These are phyloP conservation scores for Danaus chrysippus DNA, from an alignment of 2,888 invertebrate species.

Conservation along the genomic window DNA sequence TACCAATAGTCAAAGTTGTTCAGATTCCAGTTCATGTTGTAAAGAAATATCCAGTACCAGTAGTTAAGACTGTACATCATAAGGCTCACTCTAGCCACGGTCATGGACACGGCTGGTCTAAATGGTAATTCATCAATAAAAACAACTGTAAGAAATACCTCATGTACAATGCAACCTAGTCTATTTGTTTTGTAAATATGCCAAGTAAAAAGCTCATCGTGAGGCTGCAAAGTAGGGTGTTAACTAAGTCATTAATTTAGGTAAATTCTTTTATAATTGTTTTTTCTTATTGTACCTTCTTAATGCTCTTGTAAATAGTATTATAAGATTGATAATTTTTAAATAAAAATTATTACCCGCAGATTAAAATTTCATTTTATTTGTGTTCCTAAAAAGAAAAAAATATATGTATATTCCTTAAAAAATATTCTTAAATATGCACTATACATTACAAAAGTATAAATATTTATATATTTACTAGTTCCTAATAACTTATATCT, in stretches of 20 bases:
- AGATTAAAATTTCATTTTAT: no score
- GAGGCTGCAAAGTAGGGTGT: constrained; percentile 76
- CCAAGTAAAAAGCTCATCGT: constrained; percentile 63
- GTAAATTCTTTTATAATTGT: constrained; percentile 45
- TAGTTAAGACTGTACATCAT: constrained; percentile 70
- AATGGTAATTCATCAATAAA: constrained; percentile 37
- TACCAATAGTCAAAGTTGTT: constrained; percentile 75
- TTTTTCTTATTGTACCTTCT: constrained; percentile 38
- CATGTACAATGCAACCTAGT: constrained; percentile 48
- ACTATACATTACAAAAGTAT: no score
- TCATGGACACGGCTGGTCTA: constrained; percentile 38
- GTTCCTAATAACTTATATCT: no score
- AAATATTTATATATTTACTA: no score
- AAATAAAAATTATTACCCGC: constrained; percentile 54
- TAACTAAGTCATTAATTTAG: constrained; percentile 78
- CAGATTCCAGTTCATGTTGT: constrained; percentile 67
- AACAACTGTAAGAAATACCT: constrained; percentile 28
- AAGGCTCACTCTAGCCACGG: constrained; percentile 48
- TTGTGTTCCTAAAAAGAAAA: no score
- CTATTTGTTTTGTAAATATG: constrained; percentile 67
- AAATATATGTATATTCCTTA: no score
- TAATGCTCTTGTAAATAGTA: constrained; percentile 69
- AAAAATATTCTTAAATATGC: no score
- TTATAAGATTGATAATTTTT: constrained; percentile 60
- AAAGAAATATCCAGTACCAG: constrained; percentile 66